Evolutionary conservation across 2,797 vertebrate species (phyloP).

Genomic region (Taenioides sp.): DNA sequence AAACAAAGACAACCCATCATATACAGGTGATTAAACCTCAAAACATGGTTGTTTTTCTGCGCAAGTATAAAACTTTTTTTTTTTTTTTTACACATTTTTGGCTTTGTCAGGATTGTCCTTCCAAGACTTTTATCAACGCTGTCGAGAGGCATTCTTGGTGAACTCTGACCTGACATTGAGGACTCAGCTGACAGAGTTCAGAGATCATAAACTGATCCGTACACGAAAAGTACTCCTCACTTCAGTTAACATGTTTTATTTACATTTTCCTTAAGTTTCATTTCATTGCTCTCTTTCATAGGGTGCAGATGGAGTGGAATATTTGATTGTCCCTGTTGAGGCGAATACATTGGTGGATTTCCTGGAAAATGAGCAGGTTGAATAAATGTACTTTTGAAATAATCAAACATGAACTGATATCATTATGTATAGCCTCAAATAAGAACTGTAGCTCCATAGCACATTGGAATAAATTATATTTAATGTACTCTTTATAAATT

Average conservation of each 20-base stretch:
- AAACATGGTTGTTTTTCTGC: fast-evolving
- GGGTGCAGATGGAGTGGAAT: conserved; percentile 94
- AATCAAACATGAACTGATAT: background rate
- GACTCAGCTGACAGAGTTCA: conserved; percentile 96
- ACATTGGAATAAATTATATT: conserved; percentile 4
- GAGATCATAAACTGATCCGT: conserved; percentile 94
- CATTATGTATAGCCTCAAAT: background rate
- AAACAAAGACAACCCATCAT: conserved; percentile 92
- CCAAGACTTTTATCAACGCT: conserved; percentile 97
- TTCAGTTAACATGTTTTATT: background rate
- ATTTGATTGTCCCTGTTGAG: conserved; percentile 89
- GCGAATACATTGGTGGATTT: conserved; percentile 85
- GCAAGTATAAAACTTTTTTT: background rate
- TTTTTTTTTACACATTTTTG: conserved; percentile 2
- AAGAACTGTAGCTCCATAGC: background rate
- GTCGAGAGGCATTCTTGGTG: conserved; percentile 94
- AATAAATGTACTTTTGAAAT: conserved; percentile 53
- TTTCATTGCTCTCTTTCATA: conserved; percentile 51
- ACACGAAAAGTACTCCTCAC: conserved; percentile 84
- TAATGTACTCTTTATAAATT: background rate
- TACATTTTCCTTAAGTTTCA: background rate
- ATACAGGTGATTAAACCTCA: conserved; percentile 73
- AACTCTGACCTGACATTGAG: conserved; percentile 96
- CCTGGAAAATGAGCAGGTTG: conserved; percentile 86
- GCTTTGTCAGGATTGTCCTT: conserved; percentile 88